Conservation (phyloP, 2,797 vertebrate genomes). For the Acrossocheilus fasciatus region DNA sequence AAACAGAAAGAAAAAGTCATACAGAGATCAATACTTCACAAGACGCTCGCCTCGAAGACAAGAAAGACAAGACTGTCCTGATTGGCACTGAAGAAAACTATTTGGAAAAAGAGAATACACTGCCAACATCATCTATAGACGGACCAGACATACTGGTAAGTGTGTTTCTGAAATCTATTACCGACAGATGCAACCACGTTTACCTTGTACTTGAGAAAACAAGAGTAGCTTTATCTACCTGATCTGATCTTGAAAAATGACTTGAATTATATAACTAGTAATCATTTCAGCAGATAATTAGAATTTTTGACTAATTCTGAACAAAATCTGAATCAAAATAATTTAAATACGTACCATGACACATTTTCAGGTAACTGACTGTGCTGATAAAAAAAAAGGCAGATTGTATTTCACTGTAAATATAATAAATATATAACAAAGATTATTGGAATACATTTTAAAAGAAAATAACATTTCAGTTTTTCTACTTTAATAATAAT, state of each 20-base stretch:
- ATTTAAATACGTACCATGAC: background rate
- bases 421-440: background rate
- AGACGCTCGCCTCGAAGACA: slow-evolving; percentile 1
- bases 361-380: background rate
- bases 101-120: slow-evolving; percentile 9
- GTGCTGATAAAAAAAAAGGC: background rate
- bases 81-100: background rate
- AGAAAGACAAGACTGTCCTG: slow-evolving; percentile 22
- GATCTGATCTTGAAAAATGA: background rate
- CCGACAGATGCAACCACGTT: background rate
- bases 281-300: background rate
- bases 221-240: background rate
- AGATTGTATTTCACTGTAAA: background rate
- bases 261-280: background rate
- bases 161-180: background rate
- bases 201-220: background rate
- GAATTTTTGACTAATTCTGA: background rate
- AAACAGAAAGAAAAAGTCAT: background rate
- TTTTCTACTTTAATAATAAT: background rate
- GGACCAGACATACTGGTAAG: slow-evolving; percentile 27
- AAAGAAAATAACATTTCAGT: no score
- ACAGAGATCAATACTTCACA: background rate
- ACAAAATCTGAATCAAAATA: background rate
- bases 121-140: slow-evolving; percentile 3
- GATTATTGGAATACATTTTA: background rate